A percentile compares a stretch with the other conserved stretches of the same genome.
These are phyloP conservation scores for Glyptemys insculpta DNA, from an alignment of 2,797 vertebrate genomes.

Conservation along the genomic window DNA sequence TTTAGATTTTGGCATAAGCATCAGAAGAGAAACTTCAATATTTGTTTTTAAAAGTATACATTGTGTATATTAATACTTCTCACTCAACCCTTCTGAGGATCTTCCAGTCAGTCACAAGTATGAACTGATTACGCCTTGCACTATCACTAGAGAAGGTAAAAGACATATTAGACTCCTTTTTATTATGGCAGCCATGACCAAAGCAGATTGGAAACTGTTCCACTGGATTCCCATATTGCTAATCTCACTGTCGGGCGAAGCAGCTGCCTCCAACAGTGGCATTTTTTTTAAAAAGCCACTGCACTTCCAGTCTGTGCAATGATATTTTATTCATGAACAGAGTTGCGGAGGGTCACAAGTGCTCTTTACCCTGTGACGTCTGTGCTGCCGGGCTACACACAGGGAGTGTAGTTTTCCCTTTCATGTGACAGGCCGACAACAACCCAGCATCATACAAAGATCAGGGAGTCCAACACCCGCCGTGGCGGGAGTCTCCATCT, in stretches of 20 bases:
- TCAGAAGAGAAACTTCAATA: neutral
- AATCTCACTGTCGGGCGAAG: neutral
- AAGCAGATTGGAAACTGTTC: no score
- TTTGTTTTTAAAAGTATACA: neutral
- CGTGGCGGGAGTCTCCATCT: neutral
- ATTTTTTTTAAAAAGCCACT: neutral
- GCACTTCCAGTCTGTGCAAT: neutral
- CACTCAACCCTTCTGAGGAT: rapidly evolving
- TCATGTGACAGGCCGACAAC: no score
- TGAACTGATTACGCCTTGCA: rapidly evolving
- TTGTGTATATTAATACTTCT: neutral
- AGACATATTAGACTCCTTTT: neutral
- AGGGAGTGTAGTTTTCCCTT: neutral
- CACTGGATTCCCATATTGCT: neutral
- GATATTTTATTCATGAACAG: no score
- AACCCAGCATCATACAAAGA: neutral
- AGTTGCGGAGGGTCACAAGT: neutral
- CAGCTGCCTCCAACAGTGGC: neutral
- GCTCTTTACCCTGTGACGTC: neutral
- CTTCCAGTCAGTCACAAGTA: neutral
- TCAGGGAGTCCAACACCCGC: neutral
- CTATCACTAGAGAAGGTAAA: neutral
- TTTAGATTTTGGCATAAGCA: neutral
- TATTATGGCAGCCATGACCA: neutral
- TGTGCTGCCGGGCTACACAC: neutral